Conservation (phyloP, 2,888 invertebrate genomes). For the Drosophila stalkeri region DNA sequence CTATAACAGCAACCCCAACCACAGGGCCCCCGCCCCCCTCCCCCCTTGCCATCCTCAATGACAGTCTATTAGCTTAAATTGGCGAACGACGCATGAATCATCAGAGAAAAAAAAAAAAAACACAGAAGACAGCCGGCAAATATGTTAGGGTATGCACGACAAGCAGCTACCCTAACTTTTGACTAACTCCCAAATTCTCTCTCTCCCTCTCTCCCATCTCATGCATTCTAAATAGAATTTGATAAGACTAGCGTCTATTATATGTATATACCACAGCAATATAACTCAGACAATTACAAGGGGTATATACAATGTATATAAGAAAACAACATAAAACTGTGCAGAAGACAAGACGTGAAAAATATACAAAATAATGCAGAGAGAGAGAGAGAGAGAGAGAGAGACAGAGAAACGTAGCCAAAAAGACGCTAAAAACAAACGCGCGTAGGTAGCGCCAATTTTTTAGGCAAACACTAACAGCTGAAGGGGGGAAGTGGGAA, state of each 20-base stretch:
- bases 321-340: conserved; percentile 23
- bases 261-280: not conserved
- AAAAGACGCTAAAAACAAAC: conserved; percentile 72
- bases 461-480: conserved; percentile 69
- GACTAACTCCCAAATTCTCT: too few relatives aligned
- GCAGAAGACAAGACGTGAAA: conserved; percentile 56
- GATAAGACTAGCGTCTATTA: not conserved
- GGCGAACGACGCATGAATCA: conserved; percentile 65
- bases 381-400: not conserved
- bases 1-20: not conserved
- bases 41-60: not conserved
- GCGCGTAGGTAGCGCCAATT: conserved; percentile 76
- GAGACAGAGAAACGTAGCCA: conserved; percentile 6
- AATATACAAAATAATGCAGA: conserved; percentile 49
- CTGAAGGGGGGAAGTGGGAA: not conserved
- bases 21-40: not conserved
- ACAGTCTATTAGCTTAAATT: conserved; percentile 46
- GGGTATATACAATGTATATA: not conserved
- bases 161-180: not conserved
- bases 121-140: conserved; percentile 9
- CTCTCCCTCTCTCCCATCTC: not conserved
- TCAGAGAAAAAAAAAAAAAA: conserved; percentile 47
- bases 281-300: not conserved
- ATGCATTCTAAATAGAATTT: not conserved
- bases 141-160: not conserved